Evolutionary conservation across 2,888 invertebrate genomes (phyloP).

Genomic region (Papilio gigon): DNA sequence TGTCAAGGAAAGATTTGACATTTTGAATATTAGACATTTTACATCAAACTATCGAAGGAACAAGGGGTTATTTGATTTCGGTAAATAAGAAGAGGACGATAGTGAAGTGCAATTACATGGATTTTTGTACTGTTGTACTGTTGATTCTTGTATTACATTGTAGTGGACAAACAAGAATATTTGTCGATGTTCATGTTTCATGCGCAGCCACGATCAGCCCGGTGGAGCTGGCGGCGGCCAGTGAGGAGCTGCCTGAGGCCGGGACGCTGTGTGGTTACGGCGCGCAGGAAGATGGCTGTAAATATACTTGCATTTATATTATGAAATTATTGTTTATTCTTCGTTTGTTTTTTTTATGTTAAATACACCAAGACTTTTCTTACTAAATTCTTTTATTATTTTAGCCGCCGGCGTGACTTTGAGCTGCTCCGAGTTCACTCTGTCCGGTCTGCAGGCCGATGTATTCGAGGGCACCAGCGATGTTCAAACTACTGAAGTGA

Average conservation of each 20-base stretch:
- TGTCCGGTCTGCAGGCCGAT: conserved; percentile 43
- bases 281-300: conserved; percentile 48
- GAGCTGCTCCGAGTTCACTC: conserved; percentile 47
- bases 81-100: too few relatives aligned
- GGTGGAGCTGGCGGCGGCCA: conserved; percentile 40
- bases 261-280: conserved; percentile 57
- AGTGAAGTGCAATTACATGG: too few relatives aligned
- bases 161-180: neutral
- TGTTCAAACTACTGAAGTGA: conserved; percentile 45
- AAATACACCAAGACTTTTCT: too few relatives aligned
- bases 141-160: too few relatives aligned
- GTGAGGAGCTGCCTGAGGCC: conserved; percentile 41
- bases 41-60: too few relatives aligned
- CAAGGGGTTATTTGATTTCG: too few relatives aligned
- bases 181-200: neutral
- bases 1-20: too few relatives aligned
- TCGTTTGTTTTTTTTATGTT: too few relatives aligned
- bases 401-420: conserved; percentile 56
- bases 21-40: too few relatives aligned
- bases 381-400: neutral
- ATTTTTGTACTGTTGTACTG: too few relatives aligned
- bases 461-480: conserved; percentile 43
- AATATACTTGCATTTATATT: conserved; percentile 42
- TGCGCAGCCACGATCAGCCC: conserved; percentile 55
- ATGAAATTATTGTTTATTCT: too few relatives aligned